Evolutionary conservation across 2,888 invertebrate species (phyloP), one percentile per base, ranked within the genome.

Genomic region (Cyclophora punctaria): DNA sequence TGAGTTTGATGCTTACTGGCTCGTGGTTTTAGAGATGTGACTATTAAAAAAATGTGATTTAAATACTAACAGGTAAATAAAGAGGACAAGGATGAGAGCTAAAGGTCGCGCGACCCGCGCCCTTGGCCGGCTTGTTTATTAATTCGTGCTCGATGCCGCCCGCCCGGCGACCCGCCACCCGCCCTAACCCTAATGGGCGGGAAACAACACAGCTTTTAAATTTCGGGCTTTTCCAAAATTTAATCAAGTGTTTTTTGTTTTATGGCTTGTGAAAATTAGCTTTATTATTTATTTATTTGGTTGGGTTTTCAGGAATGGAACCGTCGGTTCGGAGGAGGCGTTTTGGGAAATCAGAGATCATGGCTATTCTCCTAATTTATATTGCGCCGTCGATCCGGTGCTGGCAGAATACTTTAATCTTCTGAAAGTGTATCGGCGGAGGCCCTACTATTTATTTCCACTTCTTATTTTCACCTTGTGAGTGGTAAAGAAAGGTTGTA

Each of bases 111-210:
- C 66, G 66, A 69, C 64, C 66, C 66, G 70, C 74, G 80, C 73
- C 84, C 85, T 85, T 84, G 85, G 82, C 81, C 77, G 73, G 75
- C 71, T 80, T 82, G 83, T 83, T 85, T 82, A 86, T 85, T 85
- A 85, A 84, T 85, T 83, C 75, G 80, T 78, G 73, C 77, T 74
- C 78, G 71, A 78, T 76, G 71, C 74, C 72, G 59, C 75, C 79
- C 79, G 66, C 75, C 73, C 72, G 52, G 59, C 68, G 59, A 63
- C 71, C 70, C 62, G 53, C 67, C 75, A 61, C 75, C 78, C 78
- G 69, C 76, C 78, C 78, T 74, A 73, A 75, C 82, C 81, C 72
- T 77, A 78, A 82, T 78, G 83, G 80, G 77, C 74, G 80, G 77
- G 75, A 78, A 83, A 82, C 76, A 80, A 80, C 76, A 73, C 71